Base-by-base conservation (phyloP, 2,113 vertebrate species). In the Mustela nigripes region DNA sequence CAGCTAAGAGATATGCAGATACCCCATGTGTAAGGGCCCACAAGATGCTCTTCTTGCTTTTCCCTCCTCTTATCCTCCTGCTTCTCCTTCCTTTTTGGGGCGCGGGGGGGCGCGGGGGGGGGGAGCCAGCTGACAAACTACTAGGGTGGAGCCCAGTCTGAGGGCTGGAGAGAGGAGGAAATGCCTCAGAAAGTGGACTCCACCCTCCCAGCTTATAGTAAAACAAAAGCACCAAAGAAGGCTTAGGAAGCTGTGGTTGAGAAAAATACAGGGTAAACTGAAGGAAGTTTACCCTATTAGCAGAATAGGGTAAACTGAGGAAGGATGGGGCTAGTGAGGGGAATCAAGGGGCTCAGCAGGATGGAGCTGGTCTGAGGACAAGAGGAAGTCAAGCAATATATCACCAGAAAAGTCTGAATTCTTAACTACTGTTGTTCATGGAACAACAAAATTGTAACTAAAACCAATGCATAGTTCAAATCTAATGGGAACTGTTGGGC, bases 121-220 rank as follows among this genome's bases (percentile, higher is more conserved):
- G n/a, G 89, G 96, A 60, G 28, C 39, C 80, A 53, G 53, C 63
- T 81, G 56, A 89, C 60, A 97, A 92, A 89, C 83, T 97, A 71
- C 65, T 50, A 67, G 65, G 63, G 93, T 86, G 45, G 73, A 92
- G 87, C 84, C 91, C 80, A 74, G 84, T 45, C 33, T 96, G 58
- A 89, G 74, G 83, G 58, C 76, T 93, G 42, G 76, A 95, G 69
- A 82, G 62, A 65, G 11, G 67, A 80, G n/a, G 67, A 96, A 96
- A 96, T 84, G 92, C 94, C 86, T 97, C 73, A 71, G 83, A 76
- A 97, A 93, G 87, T 91, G 71, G 71, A 71, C 94, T 92, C 74
- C 93, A 95, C 91, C 84, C 84, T 92, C 80, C 15, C 33, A 26
- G 63, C 28, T 93, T 84, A 88, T 58, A 94, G 48, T 19, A 91